These are phyloP conservation scores for Trissolcus basalis DNA, from an alignment of 1,140 invertebrate species.

Conservation along the genomic window DNA sequence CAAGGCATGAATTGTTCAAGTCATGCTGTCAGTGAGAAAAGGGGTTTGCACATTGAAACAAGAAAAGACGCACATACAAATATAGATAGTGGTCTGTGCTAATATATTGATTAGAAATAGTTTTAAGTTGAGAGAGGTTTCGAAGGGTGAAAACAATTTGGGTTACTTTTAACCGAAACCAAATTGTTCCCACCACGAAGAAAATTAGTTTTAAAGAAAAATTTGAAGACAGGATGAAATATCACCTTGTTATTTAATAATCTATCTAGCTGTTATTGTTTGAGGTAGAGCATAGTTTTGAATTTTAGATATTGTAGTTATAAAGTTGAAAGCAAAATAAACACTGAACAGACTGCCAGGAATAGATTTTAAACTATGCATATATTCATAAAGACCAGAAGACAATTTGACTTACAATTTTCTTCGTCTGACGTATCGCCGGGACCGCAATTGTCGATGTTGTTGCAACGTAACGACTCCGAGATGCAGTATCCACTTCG, in stretches of 20 bases:
- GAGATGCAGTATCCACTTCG: slow-evolving; percentile 87
- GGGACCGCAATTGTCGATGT: slow-evolving; percentile 87
- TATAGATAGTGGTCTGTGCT: slow-evolving; percentile 52
- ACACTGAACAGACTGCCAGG: slow-evolving; percentile 64
- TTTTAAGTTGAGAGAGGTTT: slow-evolving; percentile 22
- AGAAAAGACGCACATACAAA: slow-evolving; percentile 46
- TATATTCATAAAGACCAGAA: slow-evolving; percentile 10
- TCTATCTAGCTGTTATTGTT: slow-evolving; percentile 43
- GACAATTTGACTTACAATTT: slow-evolving; percentile 83
- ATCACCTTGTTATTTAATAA: not conserved
- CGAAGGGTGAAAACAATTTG: slow-evolving; percentile 27
- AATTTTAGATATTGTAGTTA: slow-evolving; percentile 48
- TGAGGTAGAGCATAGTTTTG: slow-evolving; percentile 47
- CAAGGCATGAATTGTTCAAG: slow-evolving; percentile 60
- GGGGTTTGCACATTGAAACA: slow-evolving; percentile 55
- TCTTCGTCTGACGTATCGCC: slow-evolving; percentile 87
- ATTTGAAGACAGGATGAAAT: slow-evolving; percentile 42
- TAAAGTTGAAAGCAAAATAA: slow-evolving; percentile 64
- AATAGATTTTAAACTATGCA: slow-evolving; percentile 52
- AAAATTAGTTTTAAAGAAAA: not conserved
- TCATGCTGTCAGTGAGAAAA: slow-evolving; percentile 48
- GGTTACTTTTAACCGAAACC: slow-evolving; percentile 4
- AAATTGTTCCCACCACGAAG: slow-evolving; percentile 21
- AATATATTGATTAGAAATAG: slow-evolving; percentile 38
- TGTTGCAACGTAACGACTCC: slow-evolving; percentile 85